Base-by-base conservation (phyloP, 2,113 vertebrate species). In the Neogobius melanostomus region DNA sequence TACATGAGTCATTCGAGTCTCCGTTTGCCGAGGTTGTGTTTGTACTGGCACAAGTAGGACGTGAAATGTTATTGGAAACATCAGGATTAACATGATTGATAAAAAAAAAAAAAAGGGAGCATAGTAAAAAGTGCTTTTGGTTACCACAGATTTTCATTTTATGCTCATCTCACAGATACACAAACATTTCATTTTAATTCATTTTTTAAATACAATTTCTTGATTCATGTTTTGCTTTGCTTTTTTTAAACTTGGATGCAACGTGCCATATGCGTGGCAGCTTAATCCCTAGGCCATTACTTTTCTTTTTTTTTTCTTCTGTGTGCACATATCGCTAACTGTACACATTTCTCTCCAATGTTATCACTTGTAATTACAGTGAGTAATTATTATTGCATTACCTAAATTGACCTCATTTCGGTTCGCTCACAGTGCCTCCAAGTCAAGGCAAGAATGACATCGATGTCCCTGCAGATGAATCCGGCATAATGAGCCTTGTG, bases 381-480 rank as follows among this genome's bases (percentile, higher is more conserved):
- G 79, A 89, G 78, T 87, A 88, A 89, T 90, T 87, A 80, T 87
- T 91, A 86, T 83, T 72, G 78, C 87, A 95, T 96, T 96, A 94
- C 89, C 87, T 87, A 94, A 93, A 96, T 95, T 94, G 95, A 95
- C 93, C 92, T 90, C 90, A 92, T 92, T 93, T 90, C 88, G 92
- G 90, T 95, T 94, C 91, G 91, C 94, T 93, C 91, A 92, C 92
- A 94, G 88, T 91, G 92, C 21, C 10, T 56, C 17, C 52, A 90
- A 92, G 90, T 88, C 92, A 92, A 92, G 91, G 93, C 93, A 92
- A 93, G 93, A 94, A 94, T 93, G 93, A 90, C 90, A 92, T 91
- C 90, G 91, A 90, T 94, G 93, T 94, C 94, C 94, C 93, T 93
- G 95, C 94, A 94, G 93, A 97, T 96, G 95, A 96, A 95, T 95